Base-by-base conservation (phyloP, 2,797 vertebrate species). In the Kryptopterus vitreolus region DNA sequence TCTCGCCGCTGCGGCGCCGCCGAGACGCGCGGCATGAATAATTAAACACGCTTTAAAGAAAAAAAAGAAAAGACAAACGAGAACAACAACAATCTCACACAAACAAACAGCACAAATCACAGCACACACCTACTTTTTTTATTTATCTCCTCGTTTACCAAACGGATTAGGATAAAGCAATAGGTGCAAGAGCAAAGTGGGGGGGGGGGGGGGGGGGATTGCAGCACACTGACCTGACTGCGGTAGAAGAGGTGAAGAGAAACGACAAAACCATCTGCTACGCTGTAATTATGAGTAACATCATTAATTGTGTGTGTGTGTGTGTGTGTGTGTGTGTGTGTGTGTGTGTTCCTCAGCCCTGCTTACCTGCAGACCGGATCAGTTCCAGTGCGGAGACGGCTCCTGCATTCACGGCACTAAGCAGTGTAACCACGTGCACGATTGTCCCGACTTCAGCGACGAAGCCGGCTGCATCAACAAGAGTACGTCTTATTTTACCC, bases 371-470 rank as follows among this genome's bases (percentile, higher is more conserved):
- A 93, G 87, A 22, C 96, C 95, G 0, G 96, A 99, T 83, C 96
- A 99, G 87, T 98, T 99, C 91, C 98, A 95, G 88, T 99, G 97
- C 63, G 95, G 95, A 0, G 95, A 99, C 16, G 98, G 97, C 16
- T 95, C 95, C 78, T 99, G 98, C 43, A 95, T 98, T 87, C 95
- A 95, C 0, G 95, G 95, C 48, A 91, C 92, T 85, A 98, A 96
- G 88, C 97, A 96, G 90, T 99, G 98, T 78, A 95, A 99, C 86
- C 95, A 92, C 85, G 92, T 95, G 22, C 94, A 93, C 0, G 96
- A 99, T 93, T 99, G 98, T 87, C 94, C 91, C 0, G 98, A 99
- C 57, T 93, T 95, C 87, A 97, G 96, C 0, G 98, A 99, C 0
- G 98, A 99, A 89, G 94, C 95, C 0, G 96, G 96, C 87, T 99